Evolutionary conservation across 2,888 invertebrate genomes (phyloP), one percentile per base, ranked within the genome.

Genomic region (Galerucella calmariensis): DNA sequence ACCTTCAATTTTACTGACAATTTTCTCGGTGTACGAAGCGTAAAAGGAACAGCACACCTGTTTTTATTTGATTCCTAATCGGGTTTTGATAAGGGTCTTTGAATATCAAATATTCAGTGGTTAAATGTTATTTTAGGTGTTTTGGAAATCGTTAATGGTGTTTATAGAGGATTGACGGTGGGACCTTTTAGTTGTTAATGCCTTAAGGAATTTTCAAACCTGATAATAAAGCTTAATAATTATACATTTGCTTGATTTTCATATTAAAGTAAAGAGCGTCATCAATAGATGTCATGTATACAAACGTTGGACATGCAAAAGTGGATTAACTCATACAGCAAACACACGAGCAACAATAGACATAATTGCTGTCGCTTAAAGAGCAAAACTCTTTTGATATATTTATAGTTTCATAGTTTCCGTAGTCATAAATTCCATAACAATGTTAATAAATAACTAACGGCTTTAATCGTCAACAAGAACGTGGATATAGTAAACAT

Each of bases 101-200:
- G 16, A 27, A 16, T 53, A 63, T 62, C 53, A 69, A 69, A 69
- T 69, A 69, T 69, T 69, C 63, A 69, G 62, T 53, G 10, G 63
- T 62, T 35, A 53, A 69, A 69, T 69, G 53, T 69, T 69, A 71
- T 70, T 56, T 67, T 56, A 58, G 71, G 69, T 74, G 77, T 69
- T 72, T 72, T 48, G 62, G 68, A 72, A 66, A 71, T 69, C 65
- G 65, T 62, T 70, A 62, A 73, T 68, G 75, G 73, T 71, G 67
- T 66, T 68, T 69, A 65, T 66, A 66, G 44, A 72, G 72, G 59
- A 69, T 51, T 62, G 58, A 72, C 56, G 63, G 63, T 44, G 9
- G 44, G n/a, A 12, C 35, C 46, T 20, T 41, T 41, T 41, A 41
- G 62, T 41, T 51, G 51, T 51, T 56, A 56, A 56, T 20, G 11